Conservation (phyloP, 2,797 vertebrate genomes). For the Diglossa cyanea region DNA sequence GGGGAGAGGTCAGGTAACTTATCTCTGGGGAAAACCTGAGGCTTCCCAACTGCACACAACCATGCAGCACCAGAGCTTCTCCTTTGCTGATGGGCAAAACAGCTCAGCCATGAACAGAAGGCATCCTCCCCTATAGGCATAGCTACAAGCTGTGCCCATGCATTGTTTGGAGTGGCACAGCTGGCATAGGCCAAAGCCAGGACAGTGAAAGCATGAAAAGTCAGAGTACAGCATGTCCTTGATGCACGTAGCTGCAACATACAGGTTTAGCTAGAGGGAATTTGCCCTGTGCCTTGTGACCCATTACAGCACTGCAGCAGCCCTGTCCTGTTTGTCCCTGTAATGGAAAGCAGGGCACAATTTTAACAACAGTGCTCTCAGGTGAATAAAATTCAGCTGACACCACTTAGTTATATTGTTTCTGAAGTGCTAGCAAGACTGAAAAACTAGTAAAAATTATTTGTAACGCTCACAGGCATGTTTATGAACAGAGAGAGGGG, state of each 20-base stretch:
- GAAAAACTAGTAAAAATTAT: slow-evolving; percentile 20
- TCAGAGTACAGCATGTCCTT: background rate
- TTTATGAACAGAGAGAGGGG: background rate
- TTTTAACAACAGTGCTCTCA: background rate
- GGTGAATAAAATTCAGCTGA: slow-evolving; percentile 40
- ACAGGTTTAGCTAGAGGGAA: background rate
- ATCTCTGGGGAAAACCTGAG: background rate
- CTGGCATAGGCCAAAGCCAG: background rate
- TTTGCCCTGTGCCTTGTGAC: background rate
- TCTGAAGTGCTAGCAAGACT: background rate
- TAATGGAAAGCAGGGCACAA: background rate
- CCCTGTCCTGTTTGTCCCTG: background rate
- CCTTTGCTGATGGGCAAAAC: accelerated
- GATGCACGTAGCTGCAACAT: background rate
- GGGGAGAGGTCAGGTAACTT: background rate
- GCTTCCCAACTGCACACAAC: background rate
- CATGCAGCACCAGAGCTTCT: background rate
- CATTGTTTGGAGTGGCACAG: background rate
- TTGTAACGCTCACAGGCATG: background rate
- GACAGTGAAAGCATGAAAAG: background rate
- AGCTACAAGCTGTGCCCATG: background rate
- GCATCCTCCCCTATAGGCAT: background rate
- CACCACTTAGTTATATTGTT: background rate
- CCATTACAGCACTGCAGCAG: background rate
- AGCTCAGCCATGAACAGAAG: background rate